Percentiles rank a stretch among this genome's conserved stretches.
Evolutionary conservation across 2,113 vertebrate species (phyloP).

Genomic region (Hemiprocne comata): DNA sequence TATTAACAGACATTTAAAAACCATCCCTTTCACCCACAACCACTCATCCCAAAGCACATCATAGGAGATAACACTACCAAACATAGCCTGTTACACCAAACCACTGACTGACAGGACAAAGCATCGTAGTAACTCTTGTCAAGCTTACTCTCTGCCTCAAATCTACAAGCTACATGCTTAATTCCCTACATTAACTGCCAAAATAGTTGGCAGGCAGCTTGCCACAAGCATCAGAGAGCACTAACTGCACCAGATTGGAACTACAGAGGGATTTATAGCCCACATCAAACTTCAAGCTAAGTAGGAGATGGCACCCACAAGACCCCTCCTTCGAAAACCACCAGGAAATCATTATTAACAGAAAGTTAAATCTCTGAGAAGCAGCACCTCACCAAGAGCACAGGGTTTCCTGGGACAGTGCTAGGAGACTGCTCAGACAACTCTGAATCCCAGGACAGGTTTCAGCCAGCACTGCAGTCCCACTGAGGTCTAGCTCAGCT

Average conservation of each 20-base stretch:
- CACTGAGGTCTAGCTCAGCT: accelerated
- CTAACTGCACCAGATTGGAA: not conserved
- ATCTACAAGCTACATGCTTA: not conserved
- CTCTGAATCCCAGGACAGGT: not conserved
- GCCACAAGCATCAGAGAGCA: not conserved
- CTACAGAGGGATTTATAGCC: not conserved
- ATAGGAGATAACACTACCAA: not conserved
- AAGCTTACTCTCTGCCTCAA: not conserved
- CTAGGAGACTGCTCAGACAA: not conserved
- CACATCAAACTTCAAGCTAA: not conserved
- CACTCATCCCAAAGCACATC: not conserved
- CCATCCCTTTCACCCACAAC: not conserved
- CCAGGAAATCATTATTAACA: not conserved
- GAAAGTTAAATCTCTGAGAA: not conserved
- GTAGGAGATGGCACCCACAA: not conserved
- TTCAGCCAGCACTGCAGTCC: accelerated
- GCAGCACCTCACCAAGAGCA: not conserved
- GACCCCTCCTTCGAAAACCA: not conserved
- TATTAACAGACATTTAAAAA: not conserved
- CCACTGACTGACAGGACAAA: not conserved
- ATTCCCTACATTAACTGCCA: not conserved
- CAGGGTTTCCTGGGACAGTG: accelerated
- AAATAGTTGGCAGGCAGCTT: not conserved
- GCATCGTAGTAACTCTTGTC: accelerated
- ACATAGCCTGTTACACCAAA: not conserved